Conservation (phyloP, 2,113 vertebrate genomes). For the Brachypodius melanocephalos region DNA sequence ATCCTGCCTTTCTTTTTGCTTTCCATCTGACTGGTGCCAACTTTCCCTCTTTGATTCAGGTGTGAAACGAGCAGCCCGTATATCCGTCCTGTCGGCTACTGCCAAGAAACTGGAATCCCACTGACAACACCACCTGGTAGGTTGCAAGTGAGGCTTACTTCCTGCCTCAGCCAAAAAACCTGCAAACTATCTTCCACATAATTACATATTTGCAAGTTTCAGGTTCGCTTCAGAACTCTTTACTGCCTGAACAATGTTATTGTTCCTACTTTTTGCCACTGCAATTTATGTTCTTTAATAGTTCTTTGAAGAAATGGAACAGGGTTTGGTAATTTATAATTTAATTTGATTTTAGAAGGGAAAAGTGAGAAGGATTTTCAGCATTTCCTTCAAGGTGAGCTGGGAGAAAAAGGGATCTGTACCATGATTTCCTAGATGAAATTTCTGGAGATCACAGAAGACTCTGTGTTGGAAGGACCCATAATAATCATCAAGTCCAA, state of each 20-base stretch:
- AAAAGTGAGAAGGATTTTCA: background rate
- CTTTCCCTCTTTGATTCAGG: constrained; percentile 69
- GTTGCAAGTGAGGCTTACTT: constrained; percentile 28
- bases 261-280: background rate
- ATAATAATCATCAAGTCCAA: background rate
- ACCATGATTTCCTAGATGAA: background rate
- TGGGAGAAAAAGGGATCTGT: background rate
- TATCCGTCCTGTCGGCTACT: constrained; percentile 88
- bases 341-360: background rate
- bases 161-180: background rate
- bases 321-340: background rate
- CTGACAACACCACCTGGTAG: constrained; percentile 87
- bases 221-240: background rate
- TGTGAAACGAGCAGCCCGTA: constrained; percentile 91
- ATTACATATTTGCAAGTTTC: background rate
- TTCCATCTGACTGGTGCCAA: constrained; percentile 13
- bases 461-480: background rate
- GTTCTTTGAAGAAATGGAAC: background rate
- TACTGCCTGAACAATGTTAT: background rate
- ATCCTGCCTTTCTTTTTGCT: background rate
- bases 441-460: background rate
- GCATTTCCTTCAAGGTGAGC: background rate
- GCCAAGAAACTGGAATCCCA: constrained; percentile 80
- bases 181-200: background rate
- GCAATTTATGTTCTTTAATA: background rate